Percentiles rank a stretch among this genome's conserved stretches.
phyloP scores from a whole-genome alignment of 2,113 vertebrate genomes.

The Oreochromis tanganicae region DNA sequence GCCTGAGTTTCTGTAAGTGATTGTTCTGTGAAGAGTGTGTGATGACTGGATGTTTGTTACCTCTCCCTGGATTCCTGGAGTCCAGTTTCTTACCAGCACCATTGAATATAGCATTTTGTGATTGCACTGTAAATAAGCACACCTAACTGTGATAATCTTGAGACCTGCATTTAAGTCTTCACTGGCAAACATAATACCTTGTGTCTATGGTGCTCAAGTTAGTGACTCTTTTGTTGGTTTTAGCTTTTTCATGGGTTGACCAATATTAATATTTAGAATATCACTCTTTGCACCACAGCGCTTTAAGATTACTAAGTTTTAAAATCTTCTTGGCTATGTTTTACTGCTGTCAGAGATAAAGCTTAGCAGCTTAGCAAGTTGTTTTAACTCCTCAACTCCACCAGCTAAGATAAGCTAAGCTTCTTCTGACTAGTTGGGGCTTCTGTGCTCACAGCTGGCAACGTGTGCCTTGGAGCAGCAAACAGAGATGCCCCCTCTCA shows the following conservation, averaged over 20 bases:
- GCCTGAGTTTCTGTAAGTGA: background rate
- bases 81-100: rapidly evolving
- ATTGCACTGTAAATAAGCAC: background rate
- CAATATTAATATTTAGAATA: background rate
- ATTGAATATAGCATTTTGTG: background rate
- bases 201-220: background rate
- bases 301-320: background rate
- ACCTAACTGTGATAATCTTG: background rate
- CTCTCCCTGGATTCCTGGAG: background rate
- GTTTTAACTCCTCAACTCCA: background rate
- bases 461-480: no score
- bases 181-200: background rate
- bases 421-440: background rate
- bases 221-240: background rate
- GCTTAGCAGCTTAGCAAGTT: background rate
- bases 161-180: background rate
- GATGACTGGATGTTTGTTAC: background rate
- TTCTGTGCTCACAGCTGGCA: no score
- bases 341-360: background rate
- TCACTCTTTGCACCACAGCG: background rate
- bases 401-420: background rate
- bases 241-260: background rate
- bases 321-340: background rate
- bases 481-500: no score
- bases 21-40: background rate